phyloP scores from a whole-genome alignment of 2,113 vertebrate species.

The Nothobranchius kuhntae region DNA sequence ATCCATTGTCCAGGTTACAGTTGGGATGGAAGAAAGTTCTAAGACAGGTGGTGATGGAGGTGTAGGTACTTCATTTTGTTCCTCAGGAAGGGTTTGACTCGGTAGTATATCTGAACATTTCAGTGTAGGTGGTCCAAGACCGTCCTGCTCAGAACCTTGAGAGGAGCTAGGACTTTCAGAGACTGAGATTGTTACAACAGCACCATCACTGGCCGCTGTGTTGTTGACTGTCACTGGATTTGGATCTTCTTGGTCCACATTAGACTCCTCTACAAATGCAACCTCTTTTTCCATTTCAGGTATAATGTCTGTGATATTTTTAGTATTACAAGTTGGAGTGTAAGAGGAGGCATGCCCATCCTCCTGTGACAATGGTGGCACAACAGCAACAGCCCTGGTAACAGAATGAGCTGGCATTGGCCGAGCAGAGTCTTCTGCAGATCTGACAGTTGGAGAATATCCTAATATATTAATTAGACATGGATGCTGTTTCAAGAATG shows the following conservation, averaged over 20 bases:
- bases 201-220: background rate
- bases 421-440: conserved; percentile 3
- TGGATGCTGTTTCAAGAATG: background rate
- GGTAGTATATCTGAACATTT: background rate
- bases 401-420: background rate
- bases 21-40: conserved; percentile 34
- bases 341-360: background rate
- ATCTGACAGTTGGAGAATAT: background rate
- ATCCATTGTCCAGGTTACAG: conserved; percentile 32
- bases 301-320: background rate
- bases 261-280: background rate
- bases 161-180: background rate
- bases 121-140: background rate
- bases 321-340: background rate
- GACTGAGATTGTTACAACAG: background rate
- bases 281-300: background rate
- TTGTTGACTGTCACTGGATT: background rate
- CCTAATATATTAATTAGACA: background rate
- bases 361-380: conserved; percentile 57
- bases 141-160: background rate
- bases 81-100: background rate
- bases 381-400: conserved; percentile 61
- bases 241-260: background rate
- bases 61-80: background rate
- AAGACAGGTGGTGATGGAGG: background rate